Conservation (phyloP, 2,113 vertebrate species). For the Noturus placidus region DNA sequence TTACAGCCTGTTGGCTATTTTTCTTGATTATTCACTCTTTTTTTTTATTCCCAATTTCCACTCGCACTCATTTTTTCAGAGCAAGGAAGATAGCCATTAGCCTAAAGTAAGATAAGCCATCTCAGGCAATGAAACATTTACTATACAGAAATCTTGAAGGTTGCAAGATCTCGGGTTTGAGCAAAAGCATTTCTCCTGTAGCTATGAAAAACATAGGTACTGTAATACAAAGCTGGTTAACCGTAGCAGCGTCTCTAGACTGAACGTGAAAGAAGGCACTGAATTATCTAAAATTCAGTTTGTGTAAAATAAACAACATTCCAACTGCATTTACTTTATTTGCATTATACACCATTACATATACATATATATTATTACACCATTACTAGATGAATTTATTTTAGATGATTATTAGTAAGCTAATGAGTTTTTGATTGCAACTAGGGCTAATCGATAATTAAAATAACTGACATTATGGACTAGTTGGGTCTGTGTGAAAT, state of each 20-base stretch:
- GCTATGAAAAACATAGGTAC: not conserved
- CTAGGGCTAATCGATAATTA: too few species aligned
- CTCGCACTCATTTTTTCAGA: not conserved
- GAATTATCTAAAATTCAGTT: not conserved
- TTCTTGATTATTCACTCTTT: slow-evolving; percentile 51
- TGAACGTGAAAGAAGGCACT: not conserved
- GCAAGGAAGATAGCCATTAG: not conserved
- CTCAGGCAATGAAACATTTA: not conserved
- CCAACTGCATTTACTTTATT: not conserved
- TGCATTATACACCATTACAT: not conserved
- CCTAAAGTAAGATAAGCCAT: not conserved
- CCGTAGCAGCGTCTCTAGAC: not conserved
- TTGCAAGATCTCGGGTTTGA: not conserved
- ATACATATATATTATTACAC: too few species aligned
- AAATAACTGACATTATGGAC: too few species aligned
- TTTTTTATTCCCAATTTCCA: not conserved
- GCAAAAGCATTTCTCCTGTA: not conserved
- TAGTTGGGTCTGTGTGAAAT: too few species aligned
- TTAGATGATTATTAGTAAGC: not conserved
- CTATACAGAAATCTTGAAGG: not conserved
- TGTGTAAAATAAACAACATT: not conserved
- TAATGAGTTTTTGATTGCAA: not conserved
- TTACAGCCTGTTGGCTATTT: slow-evolving; percentile 50
- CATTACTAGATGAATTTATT: not conserved
- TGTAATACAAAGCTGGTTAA: not conserved